These are phyloP conservation scores for Styela clava DNA, from an alignment of 23 tunicate genomes.

Conservation along the genomic window DNA sequence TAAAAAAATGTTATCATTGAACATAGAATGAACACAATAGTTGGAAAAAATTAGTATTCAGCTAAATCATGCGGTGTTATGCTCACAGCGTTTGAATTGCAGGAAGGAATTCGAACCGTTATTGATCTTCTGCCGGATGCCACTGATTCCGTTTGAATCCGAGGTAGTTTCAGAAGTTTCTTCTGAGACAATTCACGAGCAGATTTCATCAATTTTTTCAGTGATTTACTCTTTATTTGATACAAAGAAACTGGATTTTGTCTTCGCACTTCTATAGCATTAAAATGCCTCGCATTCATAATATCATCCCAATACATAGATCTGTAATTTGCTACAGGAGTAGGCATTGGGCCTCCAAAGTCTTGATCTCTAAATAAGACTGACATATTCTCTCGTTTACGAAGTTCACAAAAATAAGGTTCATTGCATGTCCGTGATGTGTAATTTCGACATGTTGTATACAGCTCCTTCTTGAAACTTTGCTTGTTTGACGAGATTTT, in stretches of 20 bases:
- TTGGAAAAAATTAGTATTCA: no score
- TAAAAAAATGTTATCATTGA: no score
- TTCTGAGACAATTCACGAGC: neutral
- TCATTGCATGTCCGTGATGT: neutral
- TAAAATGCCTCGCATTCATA: neutral
- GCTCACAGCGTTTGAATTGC: neutral
- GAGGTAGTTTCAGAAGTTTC: neutral
- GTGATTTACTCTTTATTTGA: constrained; percentile 19
- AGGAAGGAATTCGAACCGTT: neutral
- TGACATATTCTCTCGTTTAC: neutral
- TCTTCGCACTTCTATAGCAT: neutral
- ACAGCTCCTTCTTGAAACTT: neutral
- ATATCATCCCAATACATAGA: neutral
- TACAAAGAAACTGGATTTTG: constrained; percentile 5
- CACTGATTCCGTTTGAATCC: neutral
- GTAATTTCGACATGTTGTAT: neutral
- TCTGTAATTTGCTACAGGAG: neutral
- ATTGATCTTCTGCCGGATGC: neutral
- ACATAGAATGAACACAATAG: no score
- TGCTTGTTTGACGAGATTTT: neutral
- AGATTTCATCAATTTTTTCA: constrained; percentile 8
- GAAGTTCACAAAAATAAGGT: neutral
- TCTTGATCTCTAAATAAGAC: neutral
- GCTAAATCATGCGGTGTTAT: neutral
- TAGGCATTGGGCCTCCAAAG: neutral